phyloP scores from a whole-genome alignment of 2,113 vertebrate genomes.

The Oreochromis spilurus region DNA sequence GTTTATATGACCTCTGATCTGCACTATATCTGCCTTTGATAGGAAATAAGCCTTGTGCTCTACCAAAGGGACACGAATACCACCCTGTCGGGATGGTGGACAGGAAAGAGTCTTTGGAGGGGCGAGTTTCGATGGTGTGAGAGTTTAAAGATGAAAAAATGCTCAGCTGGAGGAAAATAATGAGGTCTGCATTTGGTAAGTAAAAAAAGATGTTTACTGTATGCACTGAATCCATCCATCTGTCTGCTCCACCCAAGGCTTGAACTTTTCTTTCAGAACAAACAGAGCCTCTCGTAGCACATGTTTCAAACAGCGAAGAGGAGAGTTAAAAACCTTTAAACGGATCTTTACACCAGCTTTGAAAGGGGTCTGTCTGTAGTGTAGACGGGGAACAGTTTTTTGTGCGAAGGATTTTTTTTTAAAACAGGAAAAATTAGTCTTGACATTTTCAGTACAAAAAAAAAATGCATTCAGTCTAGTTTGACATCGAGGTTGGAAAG shows the following conservation, averaged over 20 bases:
- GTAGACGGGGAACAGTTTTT: background rate
- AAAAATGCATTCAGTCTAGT: background rate
- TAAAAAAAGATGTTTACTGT: slow-evolving; percentile 53
- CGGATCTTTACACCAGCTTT: background rate
- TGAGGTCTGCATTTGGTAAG: slow-evolving; percentile 17
- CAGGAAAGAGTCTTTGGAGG: background rate
- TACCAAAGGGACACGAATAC: background rate
- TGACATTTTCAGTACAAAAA: background rate
- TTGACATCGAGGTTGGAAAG: background rate
- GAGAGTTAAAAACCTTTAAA: no score
- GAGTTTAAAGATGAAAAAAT: background rate
- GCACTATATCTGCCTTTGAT: background rate
- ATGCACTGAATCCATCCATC: slow-evolving; percentile 34
- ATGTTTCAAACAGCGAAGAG: background rate
- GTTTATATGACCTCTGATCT: slow-evolving; percentile 33
- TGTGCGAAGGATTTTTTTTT: background rate
- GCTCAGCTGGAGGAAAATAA: background rate
- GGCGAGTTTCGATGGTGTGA: background rate
- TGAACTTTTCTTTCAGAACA: slow-evolving; percentile 26
- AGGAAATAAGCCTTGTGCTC: slow-evolving; percentile 11
- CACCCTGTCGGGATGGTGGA: background rate
- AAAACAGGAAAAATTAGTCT: background rate
- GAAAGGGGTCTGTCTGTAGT: background rate
- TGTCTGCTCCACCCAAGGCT: slow-evolving; percentile 50
- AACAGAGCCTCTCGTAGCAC: background rate